Evolutionary conservation across 2,113 vertebrate genomes (phyloP).

Genomic region (Narcine bancroftii): DNA sequence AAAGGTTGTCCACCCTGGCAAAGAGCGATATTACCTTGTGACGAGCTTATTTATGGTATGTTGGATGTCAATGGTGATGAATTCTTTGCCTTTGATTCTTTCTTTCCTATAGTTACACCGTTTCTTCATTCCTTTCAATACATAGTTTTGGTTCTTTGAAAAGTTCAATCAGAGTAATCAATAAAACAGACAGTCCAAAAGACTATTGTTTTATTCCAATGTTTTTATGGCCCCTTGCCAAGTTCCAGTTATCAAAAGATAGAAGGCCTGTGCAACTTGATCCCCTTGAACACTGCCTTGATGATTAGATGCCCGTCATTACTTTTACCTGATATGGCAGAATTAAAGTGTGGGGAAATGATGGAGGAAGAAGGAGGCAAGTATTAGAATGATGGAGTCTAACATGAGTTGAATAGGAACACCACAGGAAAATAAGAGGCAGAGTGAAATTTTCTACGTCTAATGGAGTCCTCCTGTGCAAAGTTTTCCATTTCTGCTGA

Average conservation of each 20-base stretch:
- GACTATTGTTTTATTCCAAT: neutral
- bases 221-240: neutral
- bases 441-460: neutral
- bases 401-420: too few relatives aligned
- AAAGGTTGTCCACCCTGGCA: too few relatives aligned
- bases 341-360: neutral
- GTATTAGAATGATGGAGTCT: neutral
- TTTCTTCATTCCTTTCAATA: too few relatives aligned
- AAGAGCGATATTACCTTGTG: too few relatives aligned
- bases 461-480: neutral
- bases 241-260: neutral
- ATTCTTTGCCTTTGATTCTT: too few relatives aligned
- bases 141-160: too few relatives aligned
- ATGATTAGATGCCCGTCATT: neutral
- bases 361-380: neutral
- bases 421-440: too few relatives aligned
- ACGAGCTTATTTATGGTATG: neutral
- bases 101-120: too few relatives aligned
- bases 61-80: neutral
- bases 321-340: neutral
- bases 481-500: neutral
- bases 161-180: neutral
- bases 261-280: neutral
- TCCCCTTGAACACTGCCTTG: neutral
- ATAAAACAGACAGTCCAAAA: neutral